Conservation (phyloP, 1,140 invertebrate genomes). For the Melitaea cinxia region DNA sequence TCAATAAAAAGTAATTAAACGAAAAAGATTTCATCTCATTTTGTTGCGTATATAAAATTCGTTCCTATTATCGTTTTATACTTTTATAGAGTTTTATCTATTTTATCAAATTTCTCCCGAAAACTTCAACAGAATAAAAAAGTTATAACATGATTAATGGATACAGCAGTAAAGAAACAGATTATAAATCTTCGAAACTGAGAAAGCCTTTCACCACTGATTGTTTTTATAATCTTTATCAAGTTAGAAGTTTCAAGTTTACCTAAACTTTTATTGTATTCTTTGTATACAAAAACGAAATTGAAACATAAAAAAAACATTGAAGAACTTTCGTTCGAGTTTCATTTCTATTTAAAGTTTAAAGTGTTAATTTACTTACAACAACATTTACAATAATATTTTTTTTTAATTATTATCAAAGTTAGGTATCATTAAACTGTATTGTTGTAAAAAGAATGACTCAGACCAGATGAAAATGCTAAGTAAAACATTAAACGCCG, state of each 20-base stretch:
- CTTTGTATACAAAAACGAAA: not conserved
- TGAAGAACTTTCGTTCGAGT: no score
- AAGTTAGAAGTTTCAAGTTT: slow-evolving; percentile 20
- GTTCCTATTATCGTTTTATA: not conserved
- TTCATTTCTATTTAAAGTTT: no score
- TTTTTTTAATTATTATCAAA: no score
- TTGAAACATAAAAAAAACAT: not conserved
- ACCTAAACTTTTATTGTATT: slow-evolving; percentile 15
- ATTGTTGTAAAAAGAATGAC: slow-evolving; percentile 9
- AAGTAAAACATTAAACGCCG: slow-evolving; percentile 23
- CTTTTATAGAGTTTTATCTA: slow-evolving; percentile 19
- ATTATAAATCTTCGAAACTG: slow-evolving; percentile 37
- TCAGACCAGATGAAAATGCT: slow-evolving; percentile 29
- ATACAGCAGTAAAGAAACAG: slow-evolving; percentile 29
- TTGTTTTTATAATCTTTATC: slow-evolving; percentile 33
- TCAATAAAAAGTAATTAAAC: no score
- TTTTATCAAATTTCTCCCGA: slow-evolving; percentile 25
- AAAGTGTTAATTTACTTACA: no score
- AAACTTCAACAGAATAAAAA: slow-evolving; percentile 29
- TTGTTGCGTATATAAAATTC: slow-evolving; percentile 2
- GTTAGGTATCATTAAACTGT: no score
- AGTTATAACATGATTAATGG: slow-evolving; percentile 36
- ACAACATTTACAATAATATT: no score
- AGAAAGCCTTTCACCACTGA: slow-evolving; percentile 30
- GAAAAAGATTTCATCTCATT: not conserved